Evolutionary conservation across 2,888 invertebrate species (phyloP).

Genomic region (Melipona bicolor): DNA sequence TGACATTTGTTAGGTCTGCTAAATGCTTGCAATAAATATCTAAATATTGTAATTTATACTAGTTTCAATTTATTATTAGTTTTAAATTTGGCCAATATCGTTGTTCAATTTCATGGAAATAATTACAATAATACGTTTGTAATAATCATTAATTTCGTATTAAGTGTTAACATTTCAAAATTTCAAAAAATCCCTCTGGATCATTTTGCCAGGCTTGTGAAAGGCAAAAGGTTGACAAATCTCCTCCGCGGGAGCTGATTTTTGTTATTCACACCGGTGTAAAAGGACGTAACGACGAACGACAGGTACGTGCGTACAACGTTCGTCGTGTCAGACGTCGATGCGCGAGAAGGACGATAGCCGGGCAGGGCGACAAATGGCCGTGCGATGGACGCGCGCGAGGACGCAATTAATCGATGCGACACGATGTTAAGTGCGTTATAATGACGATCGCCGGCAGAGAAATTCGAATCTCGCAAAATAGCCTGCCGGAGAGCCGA

Average conservation of each 20-base stretch:
- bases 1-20: too few relatives aligned
- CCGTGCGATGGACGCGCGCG: conserved; percentile 5
- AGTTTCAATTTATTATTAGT: too few relatives aligned
- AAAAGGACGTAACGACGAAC: background rate
- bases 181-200: too few relatives aligned
- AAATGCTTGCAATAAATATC: too few relatives aligned
- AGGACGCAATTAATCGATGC: conserved; percentile 42
- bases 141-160: too few relatives aligned
- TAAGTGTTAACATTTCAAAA: too few relatives aligned
- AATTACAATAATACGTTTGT: too few relatives aligned
- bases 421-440: conserved; percentile 52
- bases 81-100: too few relatives aligned
- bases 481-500: background rate
- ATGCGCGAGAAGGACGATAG: background rate
- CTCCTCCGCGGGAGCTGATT: background rate
- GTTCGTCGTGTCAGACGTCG: background rate
- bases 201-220: too few relatives aligned
- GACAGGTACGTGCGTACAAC: background rate
- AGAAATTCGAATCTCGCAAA: conserved; percentile 44
- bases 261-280: background rate
- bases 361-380: conserved; percentile 20
- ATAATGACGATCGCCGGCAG: conserved; percentile 42
- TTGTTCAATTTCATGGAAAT: too few relatives aligned
- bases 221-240: too few relatives aligned
- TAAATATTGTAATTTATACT: too few relatives aligned